Percentiles rank a stretch among this genome's conserved stretches.
phyloP scores from a whole-genome alignment of 1,140 invertebrate species.

The Nilaparvata lugens region DNA sequence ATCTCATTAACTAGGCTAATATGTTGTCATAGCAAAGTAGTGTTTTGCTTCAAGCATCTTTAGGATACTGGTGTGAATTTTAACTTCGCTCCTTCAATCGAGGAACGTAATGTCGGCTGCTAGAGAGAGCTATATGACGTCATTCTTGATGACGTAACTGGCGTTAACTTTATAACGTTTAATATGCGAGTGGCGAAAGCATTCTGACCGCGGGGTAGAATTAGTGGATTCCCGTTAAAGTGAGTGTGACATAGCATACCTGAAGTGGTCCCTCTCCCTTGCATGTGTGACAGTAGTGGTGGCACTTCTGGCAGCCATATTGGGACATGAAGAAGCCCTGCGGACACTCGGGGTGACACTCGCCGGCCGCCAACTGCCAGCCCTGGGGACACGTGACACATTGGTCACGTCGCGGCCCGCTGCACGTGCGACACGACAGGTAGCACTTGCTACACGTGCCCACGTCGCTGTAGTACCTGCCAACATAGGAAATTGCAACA shows the following conservation, averaged over 20 bases:
- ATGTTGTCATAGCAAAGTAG: too few species aligned
- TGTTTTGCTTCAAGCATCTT: too few species aligned
- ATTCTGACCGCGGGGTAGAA: too few species aligned
- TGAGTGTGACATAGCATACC: neutral
- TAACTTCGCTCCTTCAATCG: too few species aligned
- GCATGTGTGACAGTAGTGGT: conserved; percentile 73
- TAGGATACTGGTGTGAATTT: too few species aligned
- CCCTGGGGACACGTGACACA: conserved; percentile 70
- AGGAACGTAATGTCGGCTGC: too few species aligned
- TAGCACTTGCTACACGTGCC: conserved; percentile 73
- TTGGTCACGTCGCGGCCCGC: conserved; percentile 64
- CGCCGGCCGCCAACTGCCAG: conserved; percentile 66
- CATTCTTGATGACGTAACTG: too few species aligned
- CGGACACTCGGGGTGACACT: conserved; percentile 75
- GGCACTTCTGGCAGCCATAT: conserved; percentile 72
- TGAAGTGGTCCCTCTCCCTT: conserved; percentile 42
- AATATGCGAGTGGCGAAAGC: too few species aligned
- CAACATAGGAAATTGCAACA: conserved; percentile 14
- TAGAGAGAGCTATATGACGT: too few species aligned
- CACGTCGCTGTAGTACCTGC: conserved; percentile 72
- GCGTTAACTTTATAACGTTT: too few species aligned
- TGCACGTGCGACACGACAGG: conserved; percentile 72
- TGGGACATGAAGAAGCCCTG: conserved; percentile 70
- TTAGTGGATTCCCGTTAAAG: neutral
- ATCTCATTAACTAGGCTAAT: too few species aligned